Evolutionary conservation across 1,140 invertebrate genomes (phyloP), one percentile per base, ranked within the genome.

Genomic region (Hylyphantes graminicola): DNA sequence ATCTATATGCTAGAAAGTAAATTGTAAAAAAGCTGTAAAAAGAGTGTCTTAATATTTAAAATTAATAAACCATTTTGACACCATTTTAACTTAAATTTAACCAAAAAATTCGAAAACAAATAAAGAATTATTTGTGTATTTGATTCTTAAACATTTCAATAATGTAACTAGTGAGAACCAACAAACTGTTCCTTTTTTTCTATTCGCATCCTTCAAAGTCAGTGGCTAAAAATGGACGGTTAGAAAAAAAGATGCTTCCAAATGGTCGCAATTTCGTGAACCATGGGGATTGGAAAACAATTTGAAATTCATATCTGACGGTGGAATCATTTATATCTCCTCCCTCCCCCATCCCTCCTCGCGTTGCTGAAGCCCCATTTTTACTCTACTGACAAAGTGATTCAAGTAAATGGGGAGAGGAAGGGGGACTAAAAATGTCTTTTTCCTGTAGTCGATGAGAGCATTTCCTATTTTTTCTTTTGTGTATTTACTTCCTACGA

Each of bases 201-300:
- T n/a, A 17, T 76, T 76, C n/a, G n/a, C 53, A 54, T 50, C 57
- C 21, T 70, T 73, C 59, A 50, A 81, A 55, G 13, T 83, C 70
- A 59, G 61, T 74, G 54, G 83, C 64, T 85, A 85, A 85, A 85
- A 85, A 76, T 68, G 83, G 57, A 57, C 76, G 64, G 83, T 85
- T 85, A 72, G 68, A 78, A 85, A 85, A 77, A 85, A 85, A 80
- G 77, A 80, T 80, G 77, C 81, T 85, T 78, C 67, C 72, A 85
- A 85, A 85, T 85, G 78, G 85, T 75, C 50, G 85, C 85, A 85
- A 85, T 85, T 85, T 85, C 74, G 85, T 76, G 77, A 81, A 81
- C 76, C 85, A 85, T 61, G 73, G 85, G 85, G 75, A 85, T 85
- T 85, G 85, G 85, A 85, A 85, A 85, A 85, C 85, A 85, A 85